Evolutionary conservation across 2,113 vertebrate genomes (phyloP).

Genomic region (Scolopax mira): DNA sequence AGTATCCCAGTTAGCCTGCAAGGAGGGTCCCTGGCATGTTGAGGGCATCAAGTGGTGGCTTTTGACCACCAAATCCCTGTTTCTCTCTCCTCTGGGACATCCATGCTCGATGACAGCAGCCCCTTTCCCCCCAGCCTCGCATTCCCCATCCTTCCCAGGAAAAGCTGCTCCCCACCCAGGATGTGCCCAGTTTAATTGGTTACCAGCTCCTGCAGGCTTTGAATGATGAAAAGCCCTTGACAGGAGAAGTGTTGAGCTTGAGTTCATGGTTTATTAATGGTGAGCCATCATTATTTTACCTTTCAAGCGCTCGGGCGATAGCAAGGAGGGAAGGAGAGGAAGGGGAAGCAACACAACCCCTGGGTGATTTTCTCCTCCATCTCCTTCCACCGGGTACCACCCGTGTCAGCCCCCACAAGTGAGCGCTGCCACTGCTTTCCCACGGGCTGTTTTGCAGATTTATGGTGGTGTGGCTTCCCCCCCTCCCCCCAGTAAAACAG

Average conservation of each 20-base stretch:
- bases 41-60: neutral
- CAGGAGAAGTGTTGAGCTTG: neutral
- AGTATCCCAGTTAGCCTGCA: neutral
- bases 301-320: neutral
- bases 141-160: neutral
- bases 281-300: conserved; percentile 29
- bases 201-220: conserved; percentile 26
- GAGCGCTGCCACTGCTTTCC: accelerated
- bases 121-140: neutral
- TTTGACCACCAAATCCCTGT: accelerated
- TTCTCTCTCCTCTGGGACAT: neutral
- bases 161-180: neutral
- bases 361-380: neutral
- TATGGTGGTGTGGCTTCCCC: neutral
- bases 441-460: neutral
- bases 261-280: conserved; percentile 65
- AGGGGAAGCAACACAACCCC: neutral
- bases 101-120: accelerated
- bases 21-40: accelerated
- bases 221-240: conserved; percentile 48
- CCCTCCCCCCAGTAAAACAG: neutral
- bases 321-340: neutral
- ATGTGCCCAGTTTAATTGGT: conserved; percentile 32
- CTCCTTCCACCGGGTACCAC: neutral
- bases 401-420: neutral